Conservation (phyloP, 1,140 invertebrate genomes). For the Lepeophtheirus salmonis region DNA sequence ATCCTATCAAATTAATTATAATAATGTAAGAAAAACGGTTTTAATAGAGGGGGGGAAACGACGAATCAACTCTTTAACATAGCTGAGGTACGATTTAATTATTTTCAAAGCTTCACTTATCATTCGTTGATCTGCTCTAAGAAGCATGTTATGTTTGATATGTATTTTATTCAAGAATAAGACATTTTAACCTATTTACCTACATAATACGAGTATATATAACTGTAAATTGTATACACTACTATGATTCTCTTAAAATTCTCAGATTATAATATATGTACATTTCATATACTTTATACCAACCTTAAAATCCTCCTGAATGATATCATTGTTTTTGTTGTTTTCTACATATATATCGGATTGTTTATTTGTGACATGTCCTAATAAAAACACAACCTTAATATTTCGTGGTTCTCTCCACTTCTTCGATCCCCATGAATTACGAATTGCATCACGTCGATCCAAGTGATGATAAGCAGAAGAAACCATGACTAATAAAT, state of each 20-base stretch:
- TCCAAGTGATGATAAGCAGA: not conserved
- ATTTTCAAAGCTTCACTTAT: too few species aligned
- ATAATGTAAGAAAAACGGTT: too few species aligned
- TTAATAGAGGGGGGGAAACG: too few species aligned
- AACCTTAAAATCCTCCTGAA: conserved; percentile 20
- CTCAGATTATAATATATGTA: too few species aligned
- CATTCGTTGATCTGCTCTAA: too few species aligned
- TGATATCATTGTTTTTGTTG: conserved; percentile 19
- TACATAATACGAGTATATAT: too few species aligned
- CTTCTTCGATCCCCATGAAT: not conserved
- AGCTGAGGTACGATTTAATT: too few species aligned
- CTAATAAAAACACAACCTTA: conserved; percentile 5
- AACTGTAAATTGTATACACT: not conserved
- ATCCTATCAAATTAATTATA: conserved; percentile 18
- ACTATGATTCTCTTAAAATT: not conserved
- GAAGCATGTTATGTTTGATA: too few species aligned
- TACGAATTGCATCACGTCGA: not conserved
- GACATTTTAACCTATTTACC: too few species aligned
- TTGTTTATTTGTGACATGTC: not conserved
- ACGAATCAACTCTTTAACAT: too few species aligned
- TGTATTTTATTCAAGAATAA: too few species aligned
- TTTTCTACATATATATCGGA: conserved; percentile 12
- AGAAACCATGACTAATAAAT: not conserved
- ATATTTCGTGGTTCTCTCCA: not conserved
- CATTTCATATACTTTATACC: too few species aligned